Conservation (phyloP, 2,888 invertebrate genomes). For the Tridacna crocea region DNA sequence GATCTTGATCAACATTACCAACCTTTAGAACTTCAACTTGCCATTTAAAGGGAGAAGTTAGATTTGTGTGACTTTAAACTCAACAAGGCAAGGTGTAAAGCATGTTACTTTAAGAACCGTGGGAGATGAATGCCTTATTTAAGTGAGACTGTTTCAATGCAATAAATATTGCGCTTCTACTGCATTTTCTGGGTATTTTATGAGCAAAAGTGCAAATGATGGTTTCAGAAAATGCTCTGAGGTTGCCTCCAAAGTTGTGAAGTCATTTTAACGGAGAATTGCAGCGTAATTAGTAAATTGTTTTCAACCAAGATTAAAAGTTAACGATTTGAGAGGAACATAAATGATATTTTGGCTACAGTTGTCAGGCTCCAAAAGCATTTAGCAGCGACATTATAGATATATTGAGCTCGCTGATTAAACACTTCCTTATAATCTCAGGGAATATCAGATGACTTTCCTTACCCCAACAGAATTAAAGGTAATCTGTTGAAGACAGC, state of each 20-base stretch:
- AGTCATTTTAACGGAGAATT: slow-evolving; percentile 18
- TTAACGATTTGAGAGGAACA: slow-evolving; percentile 18
- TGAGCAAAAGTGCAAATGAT: slow-evolving; percentile 19
- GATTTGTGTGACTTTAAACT: neutral
- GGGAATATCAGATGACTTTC: neutral
- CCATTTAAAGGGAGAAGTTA: neutral
- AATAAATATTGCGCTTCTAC: slow-evolving; percentile 42
- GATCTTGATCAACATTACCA: too few species aligned
- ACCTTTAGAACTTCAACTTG: too few species aligned
- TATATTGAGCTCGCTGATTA: neutral
- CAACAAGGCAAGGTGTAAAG: neutral
- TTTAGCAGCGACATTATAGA: neutral
- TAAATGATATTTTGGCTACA: slow-evolving; percentile 22
- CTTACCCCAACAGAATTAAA: too few species aligned
- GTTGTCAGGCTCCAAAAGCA: neutral
- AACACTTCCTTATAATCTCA: neutral
- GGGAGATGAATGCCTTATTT: slow-evolving; percentile 48
- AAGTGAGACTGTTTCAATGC: slow-evolving; percentile 46
- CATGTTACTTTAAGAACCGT: slow-evolving; percentile 12
- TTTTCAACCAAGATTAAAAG: slow-evolving; percentile 27
- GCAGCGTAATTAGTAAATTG: slow-evolving; percentile 19
- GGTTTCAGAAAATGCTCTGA: slow-evolving; percentile 11
- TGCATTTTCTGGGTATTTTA: slow-evolving; percentile 8
- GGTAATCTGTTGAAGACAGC: too few species aligned
- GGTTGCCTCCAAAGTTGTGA: slow-evolving; percentile 22